phyloP scores from a whole-genome alignment of 2,797 vertebrate species.

The Gadopsis marmoratus region DNA sequence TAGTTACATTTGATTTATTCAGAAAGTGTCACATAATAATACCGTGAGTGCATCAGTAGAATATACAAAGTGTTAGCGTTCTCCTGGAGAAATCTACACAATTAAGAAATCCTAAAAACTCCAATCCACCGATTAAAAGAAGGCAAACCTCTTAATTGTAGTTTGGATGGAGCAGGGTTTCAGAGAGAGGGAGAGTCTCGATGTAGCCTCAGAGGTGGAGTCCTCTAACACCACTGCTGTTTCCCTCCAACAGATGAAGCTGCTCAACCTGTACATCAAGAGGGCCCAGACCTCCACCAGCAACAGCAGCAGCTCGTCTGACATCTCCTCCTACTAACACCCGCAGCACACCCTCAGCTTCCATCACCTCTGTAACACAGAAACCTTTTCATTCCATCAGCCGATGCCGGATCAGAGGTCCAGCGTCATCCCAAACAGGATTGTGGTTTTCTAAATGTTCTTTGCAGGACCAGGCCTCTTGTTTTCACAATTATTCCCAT shows the following conservation, averaged over 20 bases:
- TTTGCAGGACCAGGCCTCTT: slow-evolving; percentile 18
- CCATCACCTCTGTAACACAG: background rate
- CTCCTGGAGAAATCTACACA: too few species aligned
- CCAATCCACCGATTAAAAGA: too few species aligned
- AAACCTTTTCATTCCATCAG: slow-evolving; percentile 5
- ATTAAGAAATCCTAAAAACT: too few species aligned
- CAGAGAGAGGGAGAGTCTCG: background rate
- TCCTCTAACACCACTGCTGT: slow-evolving; percentile 22
- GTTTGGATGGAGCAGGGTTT: background rate
- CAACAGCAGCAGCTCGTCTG: slow-evolving; percentile 97
- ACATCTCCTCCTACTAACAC: slow-evolving; percentile 85
- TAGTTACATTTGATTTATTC: too few species aligned
- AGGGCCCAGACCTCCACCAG: slow-evolving; percentile 96
- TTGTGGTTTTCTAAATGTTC: slow-evolving; percentile 1
- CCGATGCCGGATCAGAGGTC: background rate
- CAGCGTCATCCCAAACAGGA: background rate
- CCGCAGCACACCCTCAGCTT: background rate
- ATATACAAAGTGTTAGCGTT: too few species aligned
- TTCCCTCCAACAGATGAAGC: slow-evolving; percentile 91
- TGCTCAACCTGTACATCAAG: slow-evolving; percentile 98
- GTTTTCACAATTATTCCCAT: background rate
- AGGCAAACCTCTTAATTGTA: background rate
- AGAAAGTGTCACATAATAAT: too few species aligned
- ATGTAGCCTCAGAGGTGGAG: background rate
- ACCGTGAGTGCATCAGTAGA: too few species aligned